Conservation (phyloP, 2,888 invertebrate species). For the Yponomeuta plumbellus region DNA sequence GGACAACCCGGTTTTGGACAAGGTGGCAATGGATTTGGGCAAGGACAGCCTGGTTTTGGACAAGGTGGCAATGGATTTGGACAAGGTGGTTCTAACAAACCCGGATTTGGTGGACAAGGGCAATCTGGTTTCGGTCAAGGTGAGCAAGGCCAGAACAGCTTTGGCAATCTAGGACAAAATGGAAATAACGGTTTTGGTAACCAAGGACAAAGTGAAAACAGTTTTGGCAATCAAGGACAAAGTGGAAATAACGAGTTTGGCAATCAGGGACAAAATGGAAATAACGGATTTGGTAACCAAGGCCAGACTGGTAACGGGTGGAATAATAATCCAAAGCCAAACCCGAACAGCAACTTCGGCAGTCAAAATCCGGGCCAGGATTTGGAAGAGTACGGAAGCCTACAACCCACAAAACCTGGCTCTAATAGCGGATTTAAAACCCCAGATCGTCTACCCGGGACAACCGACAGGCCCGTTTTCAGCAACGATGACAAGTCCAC, state of each 20-base stretch:
- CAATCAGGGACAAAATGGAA: neutral
- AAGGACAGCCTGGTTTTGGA: conserved; percentile 6
- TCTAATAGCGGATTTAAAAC: neutral
- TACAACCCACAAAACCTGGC: neutral
- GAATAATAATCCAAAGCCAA: neutral
- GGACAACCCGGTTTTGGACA: neutral
- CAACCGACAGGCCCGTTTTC: neutral
- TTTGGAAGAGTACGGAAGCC: neutral
- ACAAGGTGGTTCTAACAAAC: conserved; percentile 19
- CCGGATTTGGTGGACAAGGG: neutral
- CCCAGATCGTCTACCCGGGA: neutral
- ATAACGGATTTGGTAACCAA: neutral
- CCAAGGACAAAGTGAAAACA: conserved; percentile 4
- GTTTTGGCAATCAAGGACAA: conserved; percentile 26
- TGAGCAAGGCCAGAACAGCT: neutral
- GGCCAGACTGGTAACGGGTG: neutral
- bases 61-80: conserved; percentile 19
- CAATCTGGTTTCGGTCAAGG: neutral
- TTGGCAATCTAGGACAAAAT: neutral
- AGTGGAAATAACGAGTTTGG: conserved; percentile 22
- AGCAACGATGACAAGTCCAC: conserved; percentile 14
- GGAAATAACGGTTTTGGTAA: conserved; percentile 3
- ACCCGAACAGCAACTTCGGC: neutral
- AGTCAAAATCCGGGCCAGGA: neutral
- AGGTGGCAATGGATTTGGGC: conserved; percentile 5